phyloP scores from a whole-genome alignment of 2,797 vertebrate genomes.

The Sylvilagus floridanus region DNA sequence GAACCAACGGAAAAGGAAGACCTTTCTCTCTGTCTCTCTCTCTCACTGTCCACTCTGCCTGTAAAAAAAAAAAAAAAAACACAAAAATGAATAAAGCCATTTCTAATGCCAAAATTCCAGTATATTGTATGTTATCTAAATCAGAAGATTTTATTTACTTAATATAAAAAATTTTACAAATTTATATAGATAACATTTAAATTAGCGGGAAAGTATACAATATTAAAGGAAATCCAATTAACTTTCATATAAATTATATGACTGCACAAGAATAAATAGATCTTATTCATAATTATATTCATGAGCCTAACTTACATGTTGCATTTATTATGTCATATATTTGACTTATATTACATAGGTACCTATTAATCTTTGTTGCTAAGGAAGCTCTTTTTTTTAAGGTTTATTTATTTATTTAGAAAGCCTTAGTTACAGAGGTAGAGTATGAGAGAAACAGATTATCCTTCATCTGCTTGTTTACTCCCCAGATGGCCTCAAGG shows the following conservation, averaged over 20 bases:
- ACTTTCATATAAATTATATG: not conserved
- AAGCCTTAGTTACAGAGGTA: too few relatives aligned
- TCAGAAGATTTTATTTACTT: not conserved
- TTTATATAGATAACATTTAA: not conserved
- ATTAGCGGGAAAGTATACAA: not conserved
- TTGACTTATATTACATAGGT: not conserved
- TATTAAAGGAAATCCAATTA: not conserved
- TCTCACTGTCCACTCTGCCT: too few relatives aligned
- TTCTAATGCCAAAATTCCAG: not conserved
- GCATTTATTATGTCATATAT: not conserved
- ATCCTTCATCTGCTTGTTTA: too few relatives aligned
- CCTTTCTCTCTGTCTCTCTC: too few relatives aligned
- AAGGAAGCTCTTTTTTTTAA: too few relatives aligned
- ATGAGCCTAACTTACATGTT: not conserved
- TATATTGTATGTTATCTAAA: not conserved
- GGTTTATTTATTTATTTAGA: too few relatives aligned
- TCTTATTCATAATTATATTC: not conserved
- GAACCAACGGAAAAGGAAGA: too few relatives aligned
- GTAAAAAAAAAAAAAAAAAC: not conserved
- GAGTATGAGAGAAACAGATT: too few relatives aligned
- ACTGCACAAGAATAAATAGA: not conserved
- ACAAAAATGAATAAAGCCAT: not conserved
- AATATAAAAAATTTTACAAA: not conserved
- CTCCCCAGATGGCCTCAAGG: too few relatives aligned
- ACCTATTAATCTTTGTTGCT: not conserved